Conservation (phyloP, 2,888 invertebrate species). For the Mimas tiliae region DNA sequence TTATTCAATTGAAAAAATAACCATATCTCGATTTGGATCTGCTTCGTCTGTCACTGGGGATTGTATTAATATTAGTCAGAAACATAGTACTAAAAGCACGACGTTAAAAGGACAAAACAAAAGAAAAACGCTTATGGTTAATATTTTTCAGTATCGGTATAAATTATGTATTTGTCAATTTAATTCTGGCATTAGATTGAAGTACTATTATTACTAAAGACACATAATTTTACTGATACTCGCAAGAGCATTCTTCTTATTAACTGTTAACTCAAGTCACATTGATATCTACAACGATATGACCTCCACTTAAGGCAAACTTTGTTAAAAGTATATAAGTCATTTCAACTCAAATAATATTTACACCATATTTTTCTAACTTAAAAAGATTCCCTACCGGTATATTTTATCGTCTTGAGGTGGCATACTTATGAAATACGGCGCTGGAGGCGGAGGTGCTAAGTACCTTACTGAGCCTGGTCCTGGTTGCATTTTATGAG, state of each 20-base stretch:
- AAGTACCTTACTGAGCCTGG: slow-evolving; percentile 81
- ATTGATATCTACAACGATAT: slow-evolving; percentile 63
- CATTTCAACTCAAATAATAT: slow-evolving; percentile 21
- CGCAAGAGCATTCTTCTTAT: background rate
- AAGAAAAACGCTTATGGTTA: background rate
- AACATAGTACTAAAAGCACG: slow-evolving; percentile 34
- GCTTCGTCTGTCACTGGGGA: slow-evolving; percentile 51
- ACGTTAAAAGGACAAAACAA: background rate
- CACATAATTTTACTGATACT: background rate
- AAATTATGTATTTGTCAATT: background rate
- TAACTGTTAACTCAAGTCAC: slow-evolving; percentile 43
- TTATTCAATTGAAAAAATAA: background rate
- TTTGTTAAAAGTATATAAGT: slow-evolving; percentile 11
- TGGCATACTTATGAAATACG: slow-evolving; percentile 87
- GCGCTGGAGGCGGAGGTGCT: slow-evolving; percentile 87
- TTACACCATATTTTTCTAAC: slow-evolving; percentile 26
- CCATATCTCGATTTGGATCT: background rate
- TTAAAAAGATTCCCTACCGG: slow-evolving; percentile 67
- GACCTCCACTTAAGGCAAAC: slow-evolving; percentile 30
- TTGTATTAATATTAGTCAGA: slow-evolving; percentile 38
- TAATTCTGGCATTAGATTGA: background rate
- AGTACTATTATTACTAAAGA: background rate
- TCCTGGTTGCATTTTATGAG: slow-evolving; percentile 86
- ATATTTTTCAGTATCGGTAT: background rate
- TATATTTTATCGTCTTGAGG: slow-evolving; percentile 87